Evolutionary conservation across 2,888 invertebrate species (phyloP), one percentile per base, ranked within the genome.

Genomic region (Nyleta sp.): DNA sequence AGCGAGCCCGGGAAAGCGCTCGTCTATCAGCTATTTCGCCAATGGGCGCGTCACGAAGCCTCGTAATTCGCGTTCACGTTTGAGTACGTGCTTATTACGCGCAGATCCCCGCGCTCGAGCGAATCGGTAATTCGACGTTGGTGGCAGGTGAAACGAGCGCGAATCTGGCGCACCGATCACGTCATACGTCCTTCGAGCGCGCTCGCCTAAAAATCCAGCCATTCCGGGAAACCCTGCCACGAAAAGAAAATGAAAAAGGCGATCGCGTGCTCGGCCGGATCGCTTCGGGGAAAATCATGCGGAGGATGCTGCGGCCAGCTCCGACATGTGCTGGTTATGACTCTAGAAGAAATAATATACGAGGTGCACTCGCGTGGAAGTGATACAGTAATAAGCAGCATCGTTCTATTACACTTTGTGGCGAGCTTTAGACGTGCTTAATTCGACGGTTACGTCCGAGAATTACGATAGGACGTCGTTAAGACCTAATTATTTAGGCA

Each of bases 61-160:
- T 57, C 57, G 64, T 73, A 70, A 76, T 65, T 73, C 38, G 62
- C 22, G 40, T 59, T 44, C 57, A 55, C 75, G 40, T 62, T 46
- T 62, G 35, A 42, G 28, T 60, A 57, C 68, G 50, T 75, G 68
- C 75, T 75, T 75, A 75, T 75, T 75, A 75, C 60, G 44, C 53
- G 59, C 11, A 10, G 28, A 55, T 52, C 38, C 50, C 40, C 46
- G 40, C 42, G 38, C 35, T 48, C 71, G 20, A 31, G 62, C 38
- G 38, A 50, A 72, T 72, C 64, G 31, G 64, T 57, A 44, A 64
- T 62, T 62, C 75, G 22, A 75, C 68, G 68, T 70, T 70, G 62
- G 75, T 70, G 75, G 75, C 50, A 42, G 50, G 70, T 40, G 70
- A 70, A 59, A 70, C 52, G 55, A 48, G 48, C 38, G 55, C 40